Conservation (phyloP, 2,888 invertebrate genomes). For the Cartodere bifasciata region DNA sequence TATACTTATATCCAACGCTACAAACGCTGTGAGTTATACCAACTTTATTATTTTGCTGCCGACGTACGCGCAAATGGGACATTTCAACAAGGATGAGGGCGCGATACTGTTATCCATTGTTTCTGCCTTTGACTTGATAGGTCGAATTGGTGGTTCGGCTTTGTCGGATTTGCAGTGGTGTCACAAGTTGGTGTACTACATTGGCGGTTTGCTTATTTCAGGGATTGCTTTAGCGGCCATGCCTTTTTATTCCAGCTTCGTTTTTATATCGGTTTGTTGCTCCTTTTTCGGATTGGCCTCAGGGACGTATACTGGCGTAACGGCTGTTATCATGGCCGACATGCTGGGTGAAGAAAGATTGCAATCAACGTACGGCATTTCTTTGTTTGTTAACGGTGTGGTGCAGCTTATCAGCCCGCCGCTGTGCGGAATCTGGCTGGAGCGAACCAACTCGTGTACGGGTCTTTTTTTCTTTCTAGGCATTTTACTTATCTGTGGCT, state of each 20-base stretch:
- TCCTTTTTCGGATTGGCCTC: conserved; percentile 70
- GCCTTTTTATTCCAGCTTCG: conserved; percentile 54
- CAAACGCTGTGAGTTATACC: conserved; percentile 76
- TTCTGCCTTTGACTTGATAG: conserved; percentile 67
- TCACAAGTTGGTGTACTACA: conserved; percentile 73
- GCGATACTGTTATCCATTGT: conserved; percentile 69
- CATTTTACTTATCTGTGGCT: conserved; percentile 56
- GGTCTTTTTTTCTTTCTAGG: conserved; percentile 65
- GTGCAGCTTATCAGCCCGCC: conserved; percentile 73
- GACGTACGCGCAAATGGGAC: conserved; percentile 56
- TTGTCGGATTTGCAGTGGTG: conserved; percentile 63
- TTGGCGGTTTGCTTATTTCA: conserved; percentile 64
- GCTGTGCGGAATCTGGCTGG: conserved; percentile 62
- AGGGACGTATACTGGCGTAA: conserved; percentile 74
- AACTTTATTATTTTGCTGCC: conserved; percentile 76
- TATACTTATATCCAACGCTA: conserved; percentile 72
- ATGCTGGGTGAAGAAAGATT: conserved; percentile 74
- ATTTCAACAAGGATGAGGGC: conserved; percentile 56
- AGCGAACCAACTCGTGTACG: conserved; percentile 48
- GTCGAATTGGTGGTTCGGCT: conserved; percentile 75
- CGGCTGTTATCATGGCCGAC: conserved; percentile 79
- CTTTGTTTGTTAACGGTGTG: conserved; percentile 72
- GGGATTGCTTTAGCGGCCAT: conserved; percentile 60
- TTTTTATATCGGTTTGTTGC: conserved; percentile 54
- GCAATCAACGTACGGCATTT: conserved; percentile 77